A percentile compares a stretch with the other conserved stretches of the same genome.
Evolutionary conservation across 2,888 invertebrate species (phyloP).

Genomic region (Bibio marci): DNA sequence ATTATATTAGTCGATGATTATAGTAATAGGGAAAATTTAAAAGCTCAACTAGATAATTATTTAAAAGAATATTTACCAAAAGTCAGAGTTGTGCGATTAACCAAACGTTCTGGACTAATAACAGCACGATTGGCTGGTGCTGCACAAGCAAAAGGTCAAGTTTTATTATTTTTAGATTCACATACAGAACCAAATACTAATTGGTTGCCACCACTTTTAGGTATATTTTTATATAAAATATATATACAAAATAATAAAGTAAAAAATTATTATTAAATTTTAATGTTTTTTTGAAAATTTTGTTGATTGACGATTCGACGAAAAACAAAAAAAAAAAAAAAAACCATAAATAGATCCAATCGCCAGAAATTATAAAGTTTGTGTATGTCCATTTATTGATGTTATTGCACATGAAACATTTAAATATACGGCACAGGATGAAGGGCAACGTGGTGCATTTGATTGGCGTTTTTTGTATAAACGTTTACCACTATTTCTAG

Average conservation of each 20-base stretch:
- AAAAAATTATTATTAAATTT: no score
- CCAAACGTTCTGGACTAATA: constrained; percentile 64
- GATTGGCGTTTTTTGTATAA: constrained; percentile 98
- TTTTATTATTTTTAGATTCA: constrained; percentile 79
- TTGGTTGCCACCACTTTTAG: constrained; percentile 78
- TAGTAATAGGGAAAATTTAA: constrained; percentile 56
- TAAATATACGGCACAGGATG: constrained; percentile 85
- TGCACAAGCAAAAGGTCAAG: constrained; percentile 51
- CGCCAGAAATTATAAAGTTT: constrained; percentile 63
- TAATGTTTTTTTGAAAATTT: no score
- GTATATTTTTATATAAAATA: constrained; percentile 24
- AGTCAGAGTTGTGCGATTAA: constrained; percentile 56
- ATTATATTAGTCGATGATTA: constrained; percentile 79
- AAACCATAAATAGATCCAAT: constrained; percentile 52
- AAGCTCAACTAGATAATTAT: constrained; percentile 57
- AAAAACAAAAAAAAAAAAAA: no score
- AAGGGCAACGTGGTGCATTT: constrained; percentile 85
- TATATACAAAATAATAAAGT: no score
- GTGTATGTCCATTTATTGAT: constrained; percentile 89
- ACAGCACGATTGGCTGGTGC: constrained; percentile 77
- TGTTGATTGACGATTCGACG: no score
- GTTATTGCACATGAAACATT: constrained; percentile 80
- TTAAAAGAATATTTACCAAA: constrained; percentile 48
- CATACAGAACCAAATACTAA: constrained; percentile 83
- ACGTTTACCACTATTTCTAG: constrained; percentile 50